These are phyloP conservation scores for Cervus canadensis DNA, from an alignment of 2,113 vertebrate genomes.

Conservation along the genomic window DNA sequence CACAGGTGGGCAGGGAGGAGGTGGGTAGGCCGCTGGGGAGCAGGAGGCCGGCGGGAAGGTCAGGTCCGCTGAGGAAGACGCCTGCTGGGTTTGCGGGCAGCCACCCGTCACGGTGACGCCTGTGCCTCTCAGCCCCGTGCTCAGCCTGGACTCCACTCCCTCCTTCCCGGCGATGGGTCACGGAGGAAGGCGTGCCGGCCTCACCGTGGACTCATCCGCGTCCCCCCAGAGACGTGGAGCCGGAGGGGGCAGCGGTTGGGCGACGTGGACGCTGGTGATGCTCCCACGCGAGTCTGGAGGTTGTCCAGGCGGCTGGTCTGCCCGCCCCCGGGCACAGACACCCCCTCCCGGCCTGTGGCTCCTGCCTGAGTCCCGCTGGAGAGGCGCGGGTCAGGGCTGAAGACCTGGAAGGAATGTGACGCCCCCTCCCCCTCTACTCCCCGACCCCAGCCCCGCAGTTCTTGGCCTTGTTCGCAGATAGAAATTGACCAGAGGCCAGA, in stretches of 20 bases:
- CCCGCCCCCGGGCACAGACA: rapidly evolving
- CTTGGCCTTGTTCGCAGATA: neutral
- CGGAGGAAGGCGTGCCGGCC: neutral
- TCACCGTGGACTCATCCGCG: rapidly evolving
- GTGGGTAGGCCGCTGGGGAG: rapidly evolving
- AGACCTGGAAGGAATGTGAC: neutral
- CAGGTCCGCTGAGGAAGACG: neutral
- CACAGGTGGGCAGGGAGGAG: neutral
- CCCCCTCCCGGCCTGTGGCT: neutral
- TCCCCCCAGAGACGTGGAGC: neutral
- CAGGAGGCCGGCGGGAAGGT: neutral
- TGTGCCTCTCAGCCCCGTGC: neutral
- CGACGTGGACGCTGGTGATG: rapidly evolving
- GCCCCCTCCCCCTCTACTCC: no score
- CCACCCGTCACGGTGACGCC: neutral
- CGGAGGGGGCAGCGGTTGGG: rapidly evolving
- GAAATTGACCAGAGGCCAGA: neutral
- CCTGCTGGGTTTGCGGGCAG: rapidly evolving
- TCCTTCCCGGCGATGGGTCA: neutral
- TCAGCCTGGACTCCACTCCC: rapidly evolving
- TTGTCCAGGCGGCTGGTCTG: neutral
- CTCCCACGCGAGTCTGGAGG: neutral
- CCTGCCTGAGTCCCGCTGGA: neutral
- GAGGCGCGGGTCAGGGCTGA: neutral
- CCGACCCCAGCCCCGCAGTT: rapidly evolving